Percentiles rank a stretch among this genome's conserved stretches.
Conservation (phyloP, 1,140 invertebrate species). For the Ceratina calcarata region DNA sequence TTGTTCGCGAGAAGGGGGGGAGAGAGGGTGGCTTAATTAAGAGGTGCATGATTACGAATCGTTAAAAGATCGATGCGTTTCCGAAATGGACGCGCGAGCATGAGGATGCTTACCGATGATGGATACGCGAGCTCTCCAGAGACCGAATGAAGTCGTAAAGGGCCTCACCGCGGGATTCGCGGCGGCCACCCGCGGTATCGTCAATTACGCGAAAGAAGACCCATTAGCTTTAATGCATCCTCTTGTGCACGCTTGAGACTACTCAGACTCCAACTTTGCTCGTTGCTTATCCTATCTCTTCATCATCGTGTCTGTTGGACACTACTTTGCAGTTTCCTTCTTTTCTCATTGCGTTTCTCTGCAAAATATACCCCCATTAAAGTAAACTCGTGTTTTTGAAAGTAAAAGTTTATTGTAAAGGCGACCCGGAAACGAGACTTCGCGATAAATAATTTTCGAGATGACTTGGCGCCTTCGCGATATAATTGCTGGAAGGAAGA, state of each 20-base stretch:
- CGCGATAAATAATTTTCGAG: not conserved
- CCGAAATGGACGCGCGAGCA: not conserved
- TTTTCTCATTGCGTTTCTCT: no score
- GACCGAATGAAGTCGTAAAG: constrained; percentile 60
- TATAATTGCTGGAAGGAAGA: not conserved
- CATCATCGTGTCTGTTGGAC: not conserved
- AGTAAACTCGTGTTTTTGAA: no score
- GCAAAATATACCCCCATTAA: no score
- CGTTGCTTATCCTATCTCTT: not conserved
- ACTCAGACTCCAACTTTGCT: constrained; percentile 29
- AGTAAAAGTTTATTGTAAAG: no score
- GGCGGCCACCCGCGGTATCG: constrained; percentile 75
- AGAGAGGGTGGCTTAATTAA: constrained; percentile 6
- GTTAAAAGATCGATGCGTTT: not conserved
- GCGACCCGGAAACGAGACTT: not conserved
- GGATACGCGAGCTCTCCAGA: not conserved
- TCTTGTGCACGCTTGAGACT: constrained; percentile 66
- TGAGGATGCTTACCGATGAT: constrained; percentile 11
- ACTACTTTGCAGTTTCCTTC: no score
- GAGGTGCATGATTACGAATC: constrained; percentile 10
- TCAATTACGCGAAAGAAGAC: constrained; percentile 74
- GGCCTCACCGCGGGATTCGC: constrained; percentile 52
- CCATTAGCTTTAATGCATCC: constrained; percentile 76
- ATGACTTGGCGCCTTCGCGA: not conserved
- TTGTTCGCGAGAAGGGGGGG: not conserved